These are phyloP conservation scores for Pterocles gutturalis DNA, from an alignment of 2,113 vertebrate genomes.

Conservation along the genomic window DNA sequence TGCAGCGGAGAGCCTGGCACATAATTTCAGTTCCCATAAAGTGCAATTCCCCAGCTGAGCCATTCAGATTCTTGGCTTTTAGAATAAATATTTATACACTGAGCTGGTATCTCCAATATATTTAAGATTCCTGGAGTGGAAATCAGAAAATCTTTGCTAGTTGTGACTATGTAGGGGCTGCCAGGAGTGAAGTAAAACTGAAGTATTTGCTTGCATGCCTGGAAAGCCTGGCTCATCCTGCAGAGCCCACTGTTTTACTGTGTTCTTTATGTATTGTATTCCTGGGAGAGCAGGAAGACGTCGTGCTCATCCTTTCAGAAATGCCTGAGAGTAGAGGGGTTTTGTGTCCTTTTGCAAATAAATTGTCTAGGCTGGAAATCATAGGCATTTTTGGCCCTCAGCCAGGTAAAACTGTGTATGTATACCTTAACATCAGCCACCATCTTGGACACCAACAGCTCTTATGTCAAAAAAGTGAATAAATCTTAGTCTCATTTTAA, in stretches of 20 bases:
- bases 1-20: conserved; percentile 9
- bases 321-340: background rate
- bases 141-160: conserved; percentile 28
- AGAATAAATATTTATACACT: conserved; percentile 13
- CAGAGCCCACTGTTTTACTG: background rate
- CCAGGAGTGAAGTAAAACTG: conserved; percentile 7
- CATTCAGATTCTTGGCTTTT: conserved; percentile 42
- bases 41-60: conserved; percentile 42
- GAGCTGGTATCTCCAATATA: conserved; percentile 16
- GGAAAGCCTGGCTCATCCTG: background rate
- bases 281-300: background rate
- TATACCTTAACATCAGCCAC: conserved; percentile 55
- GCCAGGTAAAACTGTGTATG: conserved; percentile 54
- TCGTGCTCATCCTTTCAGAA: conserved; percentile 13
- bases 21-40: conserved; percentile 7
- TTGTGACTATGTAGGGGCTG: background rate
- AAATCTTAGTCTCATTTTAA: conserved; percentile 59
- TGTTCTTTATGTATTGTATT: background rate
- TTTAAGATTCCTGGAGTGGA: conserved; percentile 52
- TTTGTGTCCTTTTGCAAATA: conserved; percentile 53
- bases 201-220: conserved; percentile 33
- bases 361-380: conserved; percentile 34
- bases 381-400: conserved; percentile 1
- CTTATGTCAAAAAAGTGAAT: conserved; percentile 44
- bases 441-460: conserved; percentile 50